Evolutionary conservation across 2,888 invertebrate species (phyloP).

Genomic region (Macropis europaea): DNA sequence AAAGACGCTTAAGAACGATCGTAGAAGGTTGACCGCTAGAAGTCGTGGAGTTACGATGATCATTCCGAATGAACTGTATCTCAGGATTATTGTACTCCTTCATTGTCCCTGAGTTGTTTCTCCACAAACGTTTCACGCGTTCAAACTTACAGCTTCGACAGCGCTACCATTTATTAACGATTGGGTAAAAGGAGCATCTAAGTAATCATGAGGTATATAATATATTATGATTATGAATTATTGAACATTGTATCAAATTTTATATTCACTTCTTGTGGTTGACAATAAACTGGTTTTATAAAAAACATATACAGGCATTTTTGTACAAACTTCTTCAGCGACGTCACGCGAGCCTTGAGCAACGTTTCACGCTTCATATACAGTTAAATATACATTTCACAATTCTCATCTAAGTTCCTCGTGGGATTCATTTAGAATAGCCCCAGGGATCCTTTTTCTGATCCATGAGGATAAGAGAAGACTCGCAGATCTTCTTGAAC

Average conservation of each 20-base stretch:
- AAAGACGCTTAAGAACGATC: slow-evolving; percentile 4
- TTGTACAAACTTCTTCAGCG: not conserved
- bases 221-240: slow-evolving; percentile 73
- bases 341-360: not conserved
- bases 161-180: slow-evolving; percentile 61
- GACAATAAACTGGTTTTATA: slow-evolving; percentile 78
- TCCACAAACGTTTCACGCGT: slow-evolving; percentile 47
- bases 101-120: slow-evolving; percentile 48
- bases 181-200: slow-evolving; percentile 62
- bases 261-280: slow-evolving; percentile 78
- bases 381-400: not conserved
- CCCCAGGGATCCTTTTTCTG: slow-evolving; percentile 92
- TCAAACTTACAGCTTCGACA: slow-evolving; percentile 60
- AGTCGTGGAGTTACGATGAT: slow-evolving; percentile 40
- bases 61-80: slow-evolving; percentile 47
- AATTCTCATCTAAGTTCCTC: not conserved
- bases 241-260: slow-evolving; percentile 78
- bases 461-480: slow-evolving; percentile 88
- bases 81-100: slow-evolving; percentile 59
- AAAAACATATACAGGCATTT: slow-evolving; percentile 58
- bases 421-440: slow-evolving; percentile 77
- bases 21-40: slow-evolving; percentile 24
- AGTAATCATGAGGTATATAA: slow-evolving; percentile 64
- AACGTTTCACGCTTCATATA: not conserved
- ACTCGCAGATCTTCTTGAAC: slow-evolving; percentile 88